These are phyloP conservation scores for Drosophila lini DNA, from an alignment of 1,140 invertebrate genomes.

Conservation along the genomic window DNA sequence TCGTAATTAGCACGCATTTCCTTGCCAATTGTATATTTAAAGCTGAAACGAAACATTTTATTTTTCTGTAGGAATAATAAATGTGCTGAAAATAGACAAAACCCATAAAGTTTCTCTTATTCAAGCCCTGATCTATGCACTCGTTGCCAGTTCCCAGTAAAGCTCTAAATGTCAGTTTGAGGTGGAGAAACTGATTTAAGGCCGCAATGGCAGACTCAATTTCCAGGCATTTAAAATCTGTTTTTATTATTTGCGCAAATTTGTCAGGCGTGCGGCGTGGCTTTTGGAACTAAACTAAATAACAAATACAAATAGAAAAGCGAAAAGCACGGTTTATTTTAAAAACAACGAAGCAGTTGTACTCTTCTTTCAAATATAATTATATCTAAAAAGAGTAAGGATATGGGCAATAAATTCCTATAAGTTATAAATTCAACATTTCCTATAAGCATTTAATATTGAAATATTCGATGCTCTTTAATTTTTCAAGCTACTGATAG, in stretches of 20 bases:
- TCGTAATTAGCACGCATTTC: not conserved
- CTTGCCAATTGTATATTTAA: conserved; percentile 23
- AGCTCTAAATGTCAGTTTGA: conserved; percentile 54
- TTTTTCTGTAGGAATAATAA: conserved; percentile 22
- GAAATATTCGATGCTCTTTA: too few relatives aligned
- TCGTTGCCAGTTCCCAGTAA: conserved; percentile 23
- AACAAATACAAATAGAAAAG: conserved; percentile 13
- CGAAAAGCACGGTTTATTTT: not conserved
- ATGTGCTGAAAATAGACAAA: conserved; percentile 21
- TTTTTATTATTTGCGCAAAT: conserved; percentile 62
- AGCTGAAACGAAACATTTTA: conserved; percentile 2
- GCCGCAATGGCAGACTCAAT: conserved; percentile 48
- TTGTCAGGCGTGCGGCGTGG: conserved; percentile 51
- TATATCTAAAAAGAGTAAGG: not conserved
- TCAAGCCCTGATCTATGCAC: conserved; percentile 17
- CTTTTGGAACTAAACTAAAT: conserved; percentile 17
- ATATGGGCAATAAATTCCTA: too few relatives aligned
- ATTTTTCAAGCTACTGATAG: not conserved
- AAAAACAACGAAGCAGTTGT: not conserved
- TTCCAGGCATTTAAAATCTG: conserved; percentile 57
- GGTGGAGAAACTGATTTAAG: conserved; percentile 52
- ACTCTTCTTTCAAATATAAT: not conserved
- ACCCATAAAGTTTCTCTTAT: conserved; percentile 41
- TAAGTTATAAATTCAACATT: not conserved
- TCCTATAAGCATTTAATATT: not conserved